Base-by-base conservation (phyloP, 2,797 vertebrate species). In the Periparus ater region DNA sequence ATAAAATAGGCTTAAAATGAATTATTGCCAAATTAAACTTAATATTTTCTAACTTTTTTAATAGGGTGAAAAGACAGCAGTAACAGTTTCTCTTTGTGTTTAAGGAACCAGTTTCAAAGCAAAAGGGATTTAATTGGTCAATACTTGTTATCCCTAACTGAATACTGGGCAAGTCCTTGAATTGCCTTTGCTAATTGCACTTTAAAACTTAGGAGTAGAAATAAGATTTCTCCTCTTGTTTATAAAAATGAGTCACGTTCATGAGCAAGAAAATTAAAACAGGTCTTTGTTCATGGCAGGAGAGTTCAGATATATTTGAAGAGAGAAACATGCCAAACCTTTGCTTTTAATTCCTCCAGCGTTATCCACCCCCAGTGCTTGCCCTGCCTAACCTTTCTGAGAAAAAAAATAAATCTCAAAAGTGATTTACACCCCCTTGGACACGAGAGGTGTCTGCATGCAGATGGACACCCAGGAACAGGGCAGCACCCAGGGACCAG, bases 101-200 rank as follows among this genome's bases (percentile, higher is more conserved):
- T 50, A 68, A 77, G 23, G 47, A 66, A 47, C 10, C 22, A 27
- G 34, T 81, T 93, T 90, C 79, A 86, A 90, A 89, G 55, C 30
- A 62, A 70, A 89, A 70, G 17, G 7, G 51, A 84, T 70, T 91
- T 86, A 84, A 78, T 32, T 72, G 38, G 62, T 40, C 70, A 63
- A 5, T 36, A 16, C 11, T 70, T 27, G 10, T 75, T 73, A 86
- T 53, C 40, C 51, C 60, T 12, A 10, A 63, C 42, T 20, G 10
- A 73, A 34, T 66, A 44, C 32, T 51, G 40, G 42, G 36, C 29
- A 89, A 83, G 48, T 55, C 57, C 50, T 91, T 68, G 30, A 75
- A 78, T 36, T 89, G 34, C 29, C 55, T 89, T 92, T 86, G 20
- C 34, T 81, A 84, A 76, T 50, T 88, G 27, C 62, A 67, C 17